These are phyloP conservation scores for Amphiprion ocellaris DNA, from an alignment of 2,113 vertebrate genomes.

Conservation along the genomic window DNA sequence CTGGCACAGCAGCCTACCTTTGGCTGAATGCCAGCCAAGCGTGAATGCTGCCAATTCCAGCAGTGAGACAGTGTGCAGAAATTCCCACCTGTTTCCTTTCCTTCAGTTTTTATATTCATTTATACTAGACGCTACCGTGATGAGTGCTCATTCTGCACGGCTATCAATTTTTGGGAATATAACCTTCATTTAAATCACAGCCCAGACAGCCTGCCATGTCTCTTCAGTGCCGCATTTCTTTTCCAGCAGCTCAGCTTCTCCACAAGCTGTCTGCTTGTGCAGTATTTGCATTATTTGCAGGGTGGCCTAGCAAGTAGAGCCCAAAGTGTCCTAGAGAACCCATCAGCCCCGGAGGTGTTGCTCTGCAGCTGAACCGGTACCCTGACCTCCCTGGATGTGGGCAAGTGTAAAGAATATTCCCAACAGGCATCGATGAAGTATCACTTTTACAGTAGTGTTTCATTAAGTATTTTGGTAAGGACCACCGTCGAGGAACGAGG, in stretches of 20 bases:
- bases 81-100: conserved; percentile 75
- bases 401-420: conserved; percentile 53
- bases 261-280: conserved; percentile 13
- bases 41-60: conserved; percentile 41
- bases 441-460: conserved; percentile 63
- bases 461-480: conserved; percentile 48
- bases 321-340: conserved; percentile 17
- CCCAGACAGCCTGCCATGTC: conserved; percentile 22
- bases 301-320: conserved; percentile 14
- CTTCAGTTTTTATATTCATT: conserved; percentile 61
- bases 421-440: conserved; percentile 57
- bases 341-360: conserved; percentile 20
- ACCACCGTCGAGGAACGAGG: conserved; percentile 54
- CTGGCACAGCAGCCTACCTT: conserved; percentile 10
- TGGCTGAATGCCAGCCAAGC: conserved; percentile 46
- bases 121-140: conserved; percentile 44
- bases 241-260: neutral
- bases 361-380: conserved; percentile 42
- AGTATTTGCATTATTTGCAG: conserved; percentile 37
- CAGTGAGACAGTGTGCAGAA: conserved; percentile 55
- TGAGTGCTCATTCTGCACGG: conserved; percentile 57
- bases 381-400: conserved; percentile 29
- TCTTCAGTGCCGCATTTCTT: conserved; percentile 13
- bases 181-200: conserved; percentile 41
- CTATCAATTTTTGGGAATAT: conserved; percentile 47